Evolutionary conservation across 2,888 invertebrate species (phyloP).

Genomic region (Phytoseiulus persimilis): DNA sequence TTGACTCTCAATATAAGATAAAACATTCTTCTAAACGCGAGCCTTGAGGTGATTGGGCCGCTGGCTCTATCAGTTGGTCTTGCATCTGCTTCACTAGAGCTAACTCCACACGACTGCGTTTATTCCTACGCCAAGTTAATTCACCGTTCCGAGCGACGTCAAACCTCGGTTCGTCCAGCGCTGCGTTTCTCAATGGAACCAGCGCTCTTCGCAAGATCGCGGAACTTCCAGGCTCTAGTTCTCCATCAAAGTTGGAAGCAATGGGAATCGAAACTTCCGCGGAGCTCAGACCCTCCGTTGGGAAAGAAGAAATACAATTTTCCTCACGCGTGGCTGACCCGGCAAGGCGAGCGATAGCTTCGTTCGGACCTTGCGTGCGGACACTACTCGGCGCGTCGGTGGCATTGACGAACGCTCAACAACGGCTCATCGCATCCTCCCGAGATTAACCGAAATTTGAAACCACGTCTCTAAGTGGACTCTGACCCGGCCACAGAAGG

Average conservation of each 20-base stretch:
- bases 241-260: too few relatives aligned
- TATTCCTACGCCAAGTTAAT: neutral
- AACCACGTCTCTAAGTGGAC: neutral
- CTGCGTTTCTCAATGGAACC: too few relatives aligned
- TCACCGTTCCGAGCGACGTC: too few relatives aligned
- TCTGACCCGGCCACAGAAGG: neutral
- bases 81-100: neutral
- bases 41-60: neutral
- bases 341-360: too few relatives aligned
- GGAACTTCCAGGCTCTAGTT: too few relatives aligned
- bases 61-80: neutral
- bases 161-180: too few relatives aligned
- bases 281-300: too few relatives aligned
- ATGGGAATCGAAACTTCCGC: too few relatives aligned
- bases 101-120: neutral
- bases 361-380: too few relatives aligned
- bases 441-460: neutral
- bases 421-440: neutral
- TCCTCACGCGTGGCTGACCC: too few relatives aligned
- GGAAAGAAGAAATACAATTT: too few relatives aligned
- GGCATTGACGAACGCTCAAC: neutral
- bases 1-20: neutral
- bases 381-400: neutral
- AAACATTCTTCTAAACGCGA: neutral
- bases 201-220: too few relatives aligned